These are phyloP conservation scores for Phaedon cochleariae DNA, from an alignment of 2,888 invertebrate genomes.

Conservation along the genomic window DNA sequence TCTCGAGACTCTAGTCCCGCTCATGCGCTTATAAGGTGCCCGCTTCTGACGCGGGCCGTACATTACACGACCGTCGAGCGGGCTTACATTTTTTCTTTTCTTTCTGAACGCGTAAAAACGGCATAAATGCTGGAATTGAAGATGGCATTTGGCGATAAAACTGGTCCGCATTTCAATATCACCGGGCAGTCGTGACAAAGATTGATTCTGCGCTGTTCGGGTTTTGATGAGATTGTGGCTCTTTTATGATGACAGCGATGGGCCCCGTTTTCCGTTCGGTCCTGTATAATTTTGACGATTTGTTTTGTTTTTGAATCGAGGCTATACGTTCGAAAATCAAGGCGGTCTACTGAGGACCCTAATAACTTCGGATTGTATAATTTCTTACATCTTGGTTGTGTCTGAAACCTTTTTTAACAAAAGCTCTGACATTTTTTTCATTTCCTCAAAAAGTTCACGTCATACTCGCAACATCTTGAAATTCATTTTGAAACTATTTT, in stretches of 20 bases:
- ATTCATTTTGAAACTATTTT: no score
- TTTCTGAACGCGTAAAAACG: neutral
- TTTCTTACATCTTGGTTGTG: neutral
- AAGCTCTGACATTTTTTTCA: no score
- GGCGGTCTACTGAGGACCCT: neutral
- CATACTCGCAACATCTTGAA: no score
- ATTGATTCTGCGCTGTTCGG: neutral
- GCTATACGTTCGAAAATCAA: neutral
- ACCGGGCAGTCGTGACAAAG: neutral
- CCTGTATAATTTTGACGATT: conserved; percentile 1
- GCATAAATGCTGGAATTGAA: neutral
- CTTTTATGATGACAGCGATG: neutral
- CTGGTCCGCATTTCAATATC: neutral
- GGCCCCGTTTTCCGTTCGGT: neutral
- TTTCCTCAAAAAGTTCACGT: no score
- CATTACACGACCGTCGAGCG: neutral
- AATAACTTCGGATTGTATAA: neutral
- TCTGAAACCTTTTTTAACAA: no score
- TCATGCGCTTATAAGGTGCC: no score
- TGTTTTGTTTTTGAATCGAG: neutral
- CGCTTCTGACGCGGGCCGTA: neutral
- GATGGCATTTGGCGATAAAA: neutral
- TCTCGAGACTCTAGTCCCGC: no score
- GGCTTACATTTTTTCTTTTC: neutral
- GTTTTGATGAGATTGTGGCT: neutral